A percentile compares a stretch with the other conserved stretches of the same genome.
phyloP scores from a whole-genome alignment of 2,797 vertebrate genomes.

The Spea hammondii region DNA sequence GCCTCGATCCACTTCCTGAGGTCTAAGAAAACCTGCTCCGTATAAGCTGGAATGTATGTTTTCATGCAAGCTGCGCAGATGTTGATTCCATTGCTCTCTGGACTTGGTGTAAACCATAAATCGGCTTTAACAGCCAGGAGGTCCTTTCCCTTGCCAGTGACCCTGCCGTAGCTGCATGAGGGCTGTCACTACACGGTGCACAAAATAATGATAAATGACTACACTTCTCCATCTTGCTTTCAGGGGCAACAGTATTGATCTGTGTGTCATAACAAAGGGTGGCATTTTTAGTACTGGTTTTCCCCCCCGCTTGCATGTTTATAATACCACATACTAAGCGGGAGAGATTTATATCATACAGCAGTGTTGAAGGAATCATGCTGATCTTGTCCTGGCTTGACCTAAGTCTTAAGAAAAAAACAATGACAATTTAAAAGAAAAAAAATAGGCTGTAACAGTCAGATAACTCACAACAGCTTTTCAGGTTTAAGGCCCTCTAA shows the following conservation, averaged over 20 bases:
- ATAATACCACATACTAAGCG: not conserved
- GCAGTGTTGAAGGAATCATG: slow-evolving; percentile 19
- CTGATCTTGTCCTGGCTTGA: slow-evolving; percentile 28
- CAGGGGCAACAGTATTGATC: slow-evolving; percentile 1
- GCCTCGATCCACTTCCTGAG: slow-evolving; percentile 62
- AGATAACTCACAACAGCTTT: slow-evolving; percentile 18
- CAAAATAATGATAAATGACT: slow-evolving; percentile 48
- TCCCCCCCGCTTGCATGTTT: not conserved
- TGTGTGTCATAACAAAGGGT: not conserved
- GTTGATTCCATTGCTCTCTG: slow-evolving; percentile 58
- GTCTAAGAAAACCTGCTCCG: slow-evolving; percentile 54
- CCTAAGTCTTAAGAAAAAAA: slow-evolving; percentile 1
- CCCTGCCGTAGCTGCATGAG: slow-evolving; percentile 54
- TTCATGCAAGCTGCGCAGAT: slow-evolving; percentile 57
- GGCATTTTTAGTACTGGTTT: not conserved
- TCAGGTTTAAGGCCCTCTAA: slow-evolving; percentile 3
- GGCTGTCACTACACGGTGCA: slow-evolving; percentile 50
- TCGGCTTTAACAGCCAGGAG: slow-evolving; percentile 33
- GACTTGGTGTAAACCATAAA: slow-evolving; percentile 55
- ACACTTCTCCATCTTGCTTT: slow-evolving; percentile 40
- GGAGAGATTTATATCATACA: not conserved
- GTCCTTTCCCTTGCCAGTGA: slow-evolving; percentile 50
- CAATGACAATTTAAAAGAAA: not conserved
- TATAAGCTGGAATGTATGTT: slow-evolving; percentile 59
- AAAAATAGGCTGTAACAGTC: not conserved